Percentiles rank a stretch among this genome's conserved stretches.
phyloP scores from a whole-genome alignment of 2,888 invertebrate genomes.

The Apomyelois bistriatella region DNA sequence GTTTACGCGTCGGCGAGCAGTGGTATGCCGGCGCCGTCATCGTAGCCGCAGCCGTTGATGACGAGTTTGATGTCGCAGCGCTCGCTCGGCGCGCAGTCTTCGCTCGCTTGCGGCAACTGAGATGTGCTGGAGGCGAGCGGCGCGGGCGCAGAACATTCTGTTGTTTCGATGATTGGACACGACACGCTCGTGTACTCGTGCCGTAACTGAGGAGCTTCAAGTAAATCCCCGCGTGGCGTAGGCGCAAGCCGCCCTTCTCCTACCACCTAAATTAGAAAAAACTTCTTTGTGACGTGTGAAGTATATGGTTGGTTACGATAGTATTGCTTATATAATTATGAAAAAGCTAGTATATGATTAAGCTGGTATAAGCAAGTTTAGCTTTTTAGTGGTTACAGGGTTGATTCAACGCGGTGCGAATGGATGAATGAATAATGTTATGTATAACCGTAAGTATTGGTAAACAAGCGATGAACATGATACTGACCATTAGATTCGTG shows the following conservation, averaged over 20 bases:
- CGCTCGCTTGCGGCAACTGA: slow-evolving; percentile 16
- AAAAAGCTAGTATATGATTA: too few species aligned
- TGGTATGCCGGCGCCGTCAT: slow-evolving; percentile 61
- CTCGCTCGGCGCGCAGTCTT: slow-evolving; percentile 23
- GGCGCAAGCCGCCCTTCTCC: slow-evolving; percentile 79
- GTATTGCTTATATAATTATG: too few species aligned
- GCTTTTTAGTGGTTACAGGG: too few species aligned
- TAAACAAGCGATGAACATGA: too few species aligned
- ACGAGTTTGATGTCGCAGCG: slow-evolving; percentile 61
- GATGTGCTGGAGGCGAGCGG: slow-evolving; percentile 15
- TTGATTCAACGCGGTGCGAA: too few species aligned
- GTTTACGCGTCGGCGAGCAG: slow-evolving; percentile 58
- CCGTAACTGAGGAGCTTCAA: slow-evolving; percentile 70
- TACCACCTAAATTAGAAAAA: slow-evolving; percentile 62
- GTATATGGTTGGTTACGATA: too few species aligned
- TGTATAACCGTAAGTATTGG: too few species aligned
- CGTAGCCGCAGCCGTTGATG: slow-evolving; percentile 61
- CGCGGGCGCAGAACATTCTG: slow-evolving; percentile 33
- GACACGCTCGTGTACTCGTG: slow-evolving; percentile 81
- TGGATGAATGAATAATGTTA: too few species aligned
- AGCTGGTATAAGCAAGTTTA: too few species aligned
- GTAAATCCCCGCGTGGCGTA: slow-evolving; percentile 62
- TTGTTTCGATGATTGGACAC: slow-evolving; percentile 85
- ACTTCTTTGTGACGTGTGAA: too few species aligned
- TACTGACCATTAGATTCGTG: too few species aligned